Evolutionary conservation across 2,113 vertebrate genomes (phyloP), one percentile per base, ranked within the genome.

Genomic region (Protobothrops flavoviridis): DNA sequence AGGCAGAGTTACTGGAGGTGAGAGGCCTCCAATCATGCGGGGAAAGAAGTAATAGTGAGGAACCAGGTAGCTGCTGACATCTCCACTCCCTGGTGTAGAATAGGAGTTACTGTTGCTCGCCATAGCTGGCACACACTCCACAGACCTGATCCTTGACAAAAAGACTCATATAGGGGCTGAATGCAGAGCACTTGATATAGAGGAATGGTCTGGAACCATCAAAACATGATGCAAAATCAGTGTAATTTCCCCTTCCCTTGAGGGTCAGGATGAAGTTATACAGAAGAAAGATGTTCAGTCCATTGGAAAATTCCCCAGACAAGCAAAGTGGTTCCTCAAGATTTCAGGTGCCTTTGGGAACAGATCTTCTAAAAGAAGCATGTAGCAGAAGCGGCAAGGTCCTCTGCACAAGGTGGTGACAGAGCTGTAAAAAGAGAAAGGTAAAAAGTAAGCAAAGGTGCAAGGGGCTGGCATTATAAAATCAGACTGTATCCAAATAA

Each of bases 1-100:
- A 0, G 98, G 97, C 94, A 99, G 96, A 0, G 97, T 94, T 10
- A 98, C 98, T 1, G 99, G 98, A 0, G 99, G 99, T 0, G 99
- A 99, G 52, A 99, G 98, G 89, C 99, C 98, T 85, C 99, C 99
- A 93, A 99, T 94, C 98, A 99, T 98, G 94, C 98, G 99, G 0
- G 99, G 99, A 95, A 99, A 99, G 97, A 99, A 99, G 97, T 99
- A 99, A 86, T 99, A 99, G 96, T 98, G 98, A 95, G 99, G 98
- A 97, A 99, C 98, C 0, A 99, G 98, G 97, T 99, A 99, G 91
- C 98, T 98, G 45, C 98, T 98, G 93, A 99, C 98, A 97, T 99
- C 99, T 94, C 98, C 97, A 43, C 97, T 97, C 87, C 97, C 98
- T 1, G 98, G 97, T 24, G 98, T 97, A 56, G 98, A 98, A 94